These are phyloP conservation scores for Gallirallus australis DNA, from an alignment of 2,797 vertebrate genomes.

Conservation along the genomic window DNA sequence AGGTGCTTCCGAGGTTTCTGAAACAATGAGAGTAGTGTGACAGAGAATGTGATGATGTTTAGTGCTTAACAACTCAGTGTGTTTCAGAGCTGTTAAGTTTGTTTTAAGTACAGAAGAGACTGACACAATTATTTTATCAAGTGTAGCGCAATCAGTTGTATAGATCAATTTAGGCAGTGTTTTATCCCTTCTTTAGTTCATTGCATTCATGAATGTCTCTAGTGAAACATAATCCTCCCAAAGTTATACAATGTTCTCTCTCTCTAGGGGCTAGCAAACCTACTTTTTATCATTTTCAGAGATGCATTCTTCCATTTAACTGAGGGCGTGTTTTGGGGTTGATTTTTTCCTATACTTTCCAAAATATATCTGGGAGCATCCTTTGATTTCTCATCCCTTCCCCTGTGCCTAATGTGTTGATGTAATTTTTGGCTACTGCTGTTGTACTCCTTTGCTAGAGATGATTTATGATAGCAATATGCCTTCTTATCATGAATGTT, in stretches of 20 bases:
- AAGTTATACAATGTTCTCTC: not conserved
- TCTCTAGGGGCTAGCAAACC: not conserved
- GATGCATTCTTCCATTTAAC: slow-evolving; percentile 14
- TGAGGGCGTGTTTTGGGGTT: not conserved
- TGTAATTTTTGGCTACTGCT: not conserved
- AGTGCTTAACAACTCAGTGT: not conserved
- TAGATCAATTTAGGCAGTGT: slow-evolving; percentile 26
- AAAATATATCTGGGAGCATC: not conserved
- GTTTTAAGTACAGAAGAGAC: not conserved
- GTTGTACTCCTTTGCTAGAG: not conserved
- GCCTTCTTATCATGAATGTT: not conserved
- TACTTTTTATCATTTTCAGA: slow-evolving; percentile 10
- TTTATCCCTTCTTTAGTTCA: slow-evolving; percentile 24
- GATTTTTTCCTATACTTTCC: not conserved
- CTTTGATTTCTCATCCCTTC: not conserved
- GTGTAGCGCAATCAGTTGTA: not conserved
- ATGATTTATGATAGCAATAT: not conserved
- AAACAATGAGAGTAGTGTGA: not conserved
- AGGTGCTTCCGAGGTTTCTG: slow-evolving; percentile 9
- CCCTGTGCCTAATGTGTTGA: not conserved
- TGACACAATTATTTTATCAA: slow-evolving; percentile 47
- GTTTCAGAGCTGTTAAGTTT: not conserved
- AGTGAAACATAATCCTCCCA: slow-evolving; percentile 30
- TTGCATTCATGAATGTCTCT: slow-evolving; percentile 5
- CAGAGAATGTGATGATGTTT: slow-evolving; percentile 26